Evolutionary conservation across 2,888 invertebrate species (phyloP).

Genomic region (Dendrolimus pini): DNA sequence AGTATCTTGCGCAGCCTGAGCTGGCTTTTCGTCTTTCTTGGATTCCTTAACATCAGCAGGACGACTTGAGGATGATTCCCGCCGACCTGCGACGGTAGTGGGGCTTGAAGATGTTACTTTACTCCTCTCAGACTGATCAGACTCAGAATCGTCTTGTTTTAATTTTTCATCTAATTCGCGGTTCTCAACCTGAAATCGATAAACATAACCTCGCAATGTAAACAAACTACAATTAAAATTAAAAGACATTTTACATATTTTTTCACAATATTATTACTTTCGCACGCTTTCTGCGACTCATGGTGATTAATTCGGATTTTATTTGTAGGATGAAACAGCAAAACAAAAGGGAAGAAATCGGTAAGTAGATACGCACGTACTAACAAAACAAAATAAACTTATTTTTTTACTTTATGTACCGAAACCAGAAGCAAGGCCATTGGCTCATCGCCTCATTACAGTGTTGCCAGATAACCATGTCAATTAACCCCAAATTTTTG

Average conservation of each 20-base stretch:
- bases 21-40: constrained; percentile 67
- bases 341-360: constrained; percentile 5
- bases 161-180: constrained; percentile 82
- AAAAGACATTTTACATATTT: neutral
- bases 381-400: constrained; percentile 1
- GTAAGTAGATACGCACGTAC: constrained; percentile 2
- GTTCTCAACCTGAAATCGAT: constrained; percentile 59
- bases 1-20: constrained; percentile 64
- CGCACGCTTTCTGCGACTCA: constrained; percentile 78
- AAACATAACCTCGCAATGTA: constrained; percentile 75
- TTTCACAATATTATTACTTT: constrained; percentile 43
- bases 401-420: no score
- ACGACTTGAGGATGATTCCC: constrained; percentile 71
- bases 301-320: constrained; percentile 25
- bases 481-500: no score
- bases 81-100: constrained; percentile 58
- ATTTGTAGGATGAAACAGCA: constrained; percentile 2
- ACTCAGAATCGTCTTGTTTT: constrained; percentile 78
- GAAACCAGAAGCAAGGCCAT: no score
- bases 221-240: neutral
- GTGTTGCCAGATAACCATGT: no score
- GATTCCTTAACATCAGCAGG: constrained; percentile 57
- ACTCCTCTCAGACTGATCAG: constrained; percentile 79
- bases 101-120: constrained; percentile 78
- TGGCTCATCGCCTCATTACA: no score